Percentiles rank a stretch among this genome's conserved stretches.
phyloP scores from a whole-genome alignment of 1,140 invertebrate species.

The Zelostemma sp. region DNA sequence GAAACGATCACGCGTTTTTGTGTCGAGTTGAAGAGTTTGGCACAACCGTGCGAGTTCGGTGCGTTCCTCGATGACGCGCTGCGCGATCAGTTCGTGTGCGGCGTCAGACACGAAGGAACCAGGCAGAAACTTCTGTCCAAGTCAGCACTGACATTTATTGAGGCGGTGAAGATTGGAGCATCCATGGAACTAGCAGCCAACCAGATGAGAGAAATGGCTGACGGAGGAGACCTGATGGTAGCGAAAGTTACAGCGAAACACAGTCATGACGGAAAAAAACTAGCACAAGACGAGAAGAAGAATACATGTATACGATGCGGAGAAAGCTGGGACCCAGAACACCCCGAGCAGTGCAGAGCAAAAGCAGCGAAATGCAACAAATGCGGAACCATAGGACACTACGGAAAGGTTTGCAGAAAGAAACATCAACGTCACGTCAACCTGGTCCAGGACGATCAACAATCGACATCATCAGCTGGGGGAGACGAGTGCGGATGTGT shows the following conservation, averaged over 20 bases:
- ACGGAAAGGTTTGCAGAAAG: conserved; percentile 16
- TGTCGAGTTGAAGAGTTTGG: conserved; percentile 22
- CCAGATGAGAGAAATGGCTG: background rate
- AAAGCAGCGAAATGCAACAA: conserved; percentile 10
- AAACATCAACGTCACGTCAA: background rate
- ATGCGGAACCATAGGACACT: conserved; percentile 16
- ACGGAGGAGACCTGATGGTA: background rate
- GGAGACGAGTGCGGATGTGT: too few species aligned
- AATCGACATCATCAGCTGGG: too few species aligned
- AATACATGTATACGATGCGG: conserved; percentile 8
- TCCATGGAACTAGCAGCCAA: conserved; percentile 16
- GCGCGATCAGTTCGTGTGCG: conserved; percentile 36
- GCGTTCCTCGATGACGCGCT: conserved; percentile 27
- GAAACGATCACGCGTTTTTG: conserved; percentile 35
- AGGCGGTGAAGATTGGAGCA: conserved; percentile 4
- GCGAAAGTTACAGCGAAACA: conserved; percentile 7
- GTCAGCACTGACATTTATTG: conserved; percentile 1
- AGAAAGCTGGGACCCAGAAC: background rate
- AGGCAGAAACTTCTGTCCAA: conserved; percentile 18
- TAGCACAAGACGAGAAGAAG: background rate
- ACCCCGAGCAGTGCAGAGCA: background rate
- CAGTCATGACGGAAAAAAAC: conserved; percentile 5
- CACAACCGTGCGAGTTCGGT: conserved; percentile 26
- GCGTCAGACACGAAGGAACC: conserved; percentile 15
- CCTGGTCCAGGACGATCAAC: too few species aligned